Conservation (phyloP, 2,797 vertebrate species). For the Gobio occitaniae region DNA sequence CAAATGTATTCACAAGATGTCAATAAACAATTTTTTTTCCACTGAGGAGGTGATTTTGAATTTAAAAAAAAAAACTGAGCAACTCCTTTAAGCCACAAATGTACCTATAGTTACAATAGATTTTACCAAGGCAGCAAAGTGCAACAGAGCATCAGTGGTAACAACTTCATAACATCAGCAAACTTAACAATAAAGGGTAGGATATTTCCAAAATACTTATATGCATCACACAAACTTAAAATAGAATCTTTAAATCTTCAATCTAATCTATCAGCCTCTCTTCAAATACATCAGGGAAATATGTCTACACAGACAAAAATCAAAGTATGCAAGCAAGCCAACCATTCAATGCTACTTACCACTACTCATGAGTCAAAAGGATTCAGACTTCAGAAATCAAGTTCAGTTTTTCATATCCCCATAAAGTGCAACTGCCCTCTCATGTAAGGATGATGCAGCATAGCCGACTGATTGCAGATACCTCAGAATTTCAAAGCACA, state of each 20-base stretch:
- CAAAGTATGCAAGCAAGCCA: no score
- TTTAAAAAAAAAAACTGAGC: background rate
- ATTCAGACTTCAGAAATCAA: conserved; percentile 1
- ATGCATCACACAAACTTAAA: background rate
- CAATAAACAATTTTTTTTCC: background rate
- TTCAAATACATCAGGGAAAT: background rate
- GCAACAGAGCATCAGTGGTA: background rate
- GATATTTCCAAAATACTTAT: background rate
- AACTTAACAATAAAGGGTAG: background rate
- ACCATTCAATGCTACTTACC: background rate
- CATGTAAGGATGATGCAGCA: conserved; percentile 2
- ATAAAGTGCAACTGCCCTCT: background rate
- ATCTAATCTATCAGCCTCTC: background rate
- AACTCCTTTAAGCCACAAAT: background rate
- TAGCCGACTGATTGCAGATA: background rate
- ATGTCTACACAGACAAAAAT: background rate
- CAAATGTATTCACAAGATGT: background rate
- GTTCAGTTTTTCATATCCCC: background rate
- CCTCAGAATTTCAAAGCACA: conserved; percentile 57
- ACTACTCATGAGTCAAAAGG: background rate
- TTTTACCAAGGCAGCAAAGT: background rate
- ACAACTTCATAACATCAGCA: background rate
- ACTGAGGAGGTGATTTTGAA: background rate
- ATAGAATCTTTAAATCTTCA: background rate
- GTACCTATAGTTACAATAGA: no score